Evolutionary conservation across 64 coral and sea anemone species (phyloP).

Genomic region (Cladopsammia gracilis): DNA sequence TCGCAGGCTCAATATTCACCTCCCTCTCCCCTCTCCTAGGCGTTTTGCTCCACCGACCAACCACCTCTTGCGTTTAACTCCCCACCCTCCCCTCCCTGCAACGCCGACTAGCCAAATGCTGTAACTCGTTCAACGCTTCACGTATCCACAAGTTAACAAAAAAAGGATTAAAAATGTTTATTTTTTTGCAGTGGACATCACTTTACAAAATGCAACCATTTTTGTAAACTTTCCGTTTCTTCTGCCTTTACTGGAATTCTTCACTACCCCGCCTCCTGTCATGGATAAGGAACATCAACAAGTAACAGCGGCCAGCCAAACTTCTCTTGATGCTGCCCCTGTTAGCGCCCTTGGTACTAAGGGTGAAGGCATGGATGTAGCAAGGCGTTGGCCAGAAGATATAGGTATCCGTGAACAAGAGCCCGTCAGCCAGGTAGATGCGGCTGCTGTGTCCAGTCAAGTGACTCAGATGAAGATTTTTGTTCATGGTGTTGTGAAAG

Average conservation of each 20-base stretch:
- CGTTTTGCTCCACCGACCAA: no score
- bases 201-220: conserved; percentile 85
- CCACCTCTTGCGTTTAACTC: no score
- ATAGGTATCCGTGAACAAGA: not conserved
- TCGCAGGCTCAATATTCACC: no score
- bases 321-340: conserved; percentile 14
- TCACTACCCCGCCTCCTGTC: conserved; percentile 32
- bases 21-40: no score
- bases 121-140: no score
- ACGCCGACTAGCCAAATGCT: no score
- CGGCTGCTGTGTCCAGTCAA: not conserved
- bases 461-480: conserved; percentile 46
- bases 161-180: not conserved
- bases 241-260: conserved; percentile 83
- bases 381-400: not conserved
- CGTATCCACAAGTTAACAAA: not conserved
- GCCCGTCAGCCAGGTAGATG: conserved; percentile 1
- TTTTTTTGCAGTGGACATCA: conserved; percentile 80
- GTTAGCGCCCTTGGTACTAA: not conserved
- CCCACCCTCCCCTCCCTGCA: no score
- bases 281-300: not conserved
- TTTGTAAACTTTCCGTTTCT: conserved; percentile 95
- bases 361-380: not conserved
- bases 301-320: conserved; percentile 66
- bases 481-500: conserved; percentile 80